Base-by-base conservation (phyloP, 2,113 vertebrate species). In the Muntiacus muntjak region DNA sequence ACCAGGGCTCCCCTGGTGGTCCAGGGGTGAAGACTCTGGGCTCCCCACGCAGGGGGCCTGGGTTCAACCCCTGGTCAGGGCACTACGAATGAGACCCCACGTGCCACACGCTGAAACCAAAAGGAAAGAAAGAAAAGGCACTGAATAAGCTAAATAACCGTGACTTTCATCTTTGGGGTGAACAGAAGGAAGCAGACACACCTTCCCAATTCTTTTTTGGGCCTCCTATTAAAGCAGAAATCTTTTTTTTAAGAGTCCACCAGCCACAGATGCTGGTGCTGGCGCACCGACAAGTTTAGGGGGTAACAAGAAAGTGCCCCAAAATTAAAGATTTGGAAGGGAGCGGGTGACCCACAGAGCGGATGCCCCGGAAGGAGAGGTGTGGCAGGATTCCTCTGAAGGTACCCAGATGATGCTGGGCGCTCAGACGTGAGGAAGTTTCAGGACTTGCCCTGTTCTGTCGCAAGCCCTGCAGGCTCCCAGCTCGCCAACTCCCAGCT, bases 351-450 rank as follows among this genome's bases (percentile, higher is more conserved):
- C 2, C 14, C 14, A 2, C 36, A 19, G 14, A n/a, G 25, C 13
- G 33, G 0, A 5, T 0, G 33, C 13, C 25, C 13, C 57, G 17
- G 17, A 52, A 79, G 90, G 74, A 0, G 12, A 33, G 21, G 45
- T 7, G 2, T 54, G 52, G 25, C 16, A 5, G 71, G 45, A 15
- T 9, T 28, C 87, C 54, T 28, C 4, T 7, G 58, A 30, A 16
- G 40, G 62, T 9, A 3, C 33, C 93, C 76, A 17, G 25, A 11
- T 11, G 47, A 11, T 1, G 4, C 83, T 11, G 3, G 0, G 14
- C 1, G 17, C 33, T 28, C 47, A 28, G 79, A 43, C 60, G 1
- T 10, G 4, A 81, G 82, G 57, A 50, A 36, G 19, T 2, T 4
- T 26, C 74, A 10, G 43, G 3, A 1, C 25, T n/a, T 23, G 17